Base-by-base conservation (phyloP, 1,140 invertebrate species). In the Gonatopus flavifemur region DNA sequence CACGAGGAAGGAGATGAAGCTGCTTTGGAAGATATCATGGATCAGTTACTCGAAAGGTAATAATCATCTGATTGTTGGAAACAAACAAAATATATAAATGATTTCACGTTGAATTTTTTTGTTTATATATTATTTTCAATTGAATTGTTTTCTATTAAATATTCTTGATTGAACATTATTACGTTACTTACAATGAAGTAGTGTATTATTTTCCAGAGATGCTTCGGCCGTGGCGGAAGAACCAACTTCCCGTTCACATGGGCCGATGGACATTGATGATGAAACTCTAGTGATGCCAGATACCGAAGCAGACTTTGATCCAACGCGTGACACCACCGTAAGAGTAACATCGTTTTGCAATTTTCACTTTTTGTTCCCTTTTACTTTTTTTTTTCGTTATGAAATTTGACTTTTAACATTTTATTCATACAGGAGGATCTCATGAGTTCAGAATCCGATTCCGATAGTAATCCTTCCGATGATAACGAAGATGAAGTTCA, bases 21-120 rank as follows among this genome's bases (percentile, higher is more conserved):
- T 18, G 81, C 77, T 2, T 67, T 89, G 8, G 86, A 87, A 37
- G 84, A 87, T 57, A 86, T 88, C 7, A 83, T 89, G 79, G 86
- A 87, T 66, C 84, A 86, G 30, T 70, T 88, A 33, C 70, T 89
- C 2, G 84, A 87, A 53, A 79, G 83, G 67, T 78, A 77, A 67
- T 38, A n/a, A 66, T 40, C n/a, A n/a, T n/a, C n/a, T n/a, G 16
- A 15, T 18, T 18, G n/a, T 41, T 22, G 3, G 36, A 49, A 20
- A 54, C 40, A 41, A 43, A 42, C 13, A 39, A 16, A 8, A 51
- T 42, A 12, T 44, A n/a, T 6, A 19, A 15, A 6, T 6, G 19
- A 18, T 36, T 3, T 36, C 19, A 0, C 10, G 13, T 8, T 36
- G 7, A 40, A 37, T 32, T 47, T 32, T 45, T 4, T 22, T 40